Evolutionary conservation across 2,888 invertebrate species (phyloP).

Genomic region (Catocala nupta): DNA sequence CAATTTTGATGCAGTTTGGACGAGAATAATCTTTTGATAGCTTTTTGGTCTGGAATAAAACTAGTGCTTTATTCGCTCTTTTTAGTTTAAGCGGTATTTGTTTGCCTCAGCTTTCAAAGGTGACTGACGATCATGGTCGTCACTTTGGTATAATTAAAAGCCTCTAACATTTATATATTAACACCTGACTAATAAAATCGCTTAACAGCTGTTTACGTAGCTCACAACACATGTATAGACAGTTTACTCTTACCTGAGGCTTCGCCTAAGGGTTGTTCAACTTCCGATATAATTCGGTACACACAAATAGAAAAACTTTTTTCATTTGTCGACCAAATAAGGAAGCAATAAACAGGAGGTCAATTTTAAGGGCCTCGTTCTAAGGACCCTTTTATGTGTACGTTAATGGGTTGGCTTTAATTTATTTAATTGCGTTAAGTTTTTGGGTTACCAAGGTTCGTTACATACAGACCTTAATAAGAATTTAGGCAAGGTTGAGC

Average conservation of each 20-base stretch:
- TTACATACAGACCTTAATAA: neutral
- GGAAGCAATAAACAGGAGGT: slow-evolving; percentile 37
- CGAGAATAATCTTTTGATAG: too few relatives aligned
- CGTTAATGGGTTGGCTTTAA: slow-evolving; percentile 42
- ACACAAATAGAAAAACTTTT: slow-evolving; percentile 17
- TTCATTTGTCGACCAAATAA: slow-evolving; percentile 23
- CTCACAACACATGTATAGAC: neutral
- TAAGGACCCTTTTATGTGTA: slow-evolving; percentile 35
- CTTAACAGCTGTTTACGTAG: too few relatives aligned
- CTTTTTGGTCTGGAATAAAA: too few relatives aligned
- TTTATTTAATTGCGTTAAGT: slow-evolving; percentile 43
- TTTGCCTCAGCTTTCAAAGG: too few relatives aligned
- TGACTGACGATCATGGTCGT: too few relatives aligned
- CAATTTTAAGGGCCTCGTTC: slow-evolving; percentile 22
- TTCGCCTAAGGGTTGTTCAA: slow-evolving; percentile 4
- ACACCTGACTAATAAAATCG: too few relatives aligned
- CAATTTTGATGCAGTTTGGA: too few relatives aligned
- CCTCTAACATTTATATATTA: too few relatives aligned
- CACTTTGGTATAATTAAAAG: too few relatives aligned
- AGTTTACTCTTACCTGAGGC: neutral
- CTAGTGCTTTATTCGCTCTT: too few relatives aligned
- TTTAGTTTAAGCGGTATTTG: too few relatives aligned
- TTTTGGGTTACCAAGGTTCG: slow-evolving; percentile 21
- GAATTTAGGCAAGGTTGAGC: too few relatives aligned
- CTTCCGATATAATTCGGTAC: slow-evolving; percentile 3